These are phyloP conservation scores for Xyrichtys novacula DNA, from an alignment of 2,797 vertebrate genomes.

Conservation along the genomic window DNA sequence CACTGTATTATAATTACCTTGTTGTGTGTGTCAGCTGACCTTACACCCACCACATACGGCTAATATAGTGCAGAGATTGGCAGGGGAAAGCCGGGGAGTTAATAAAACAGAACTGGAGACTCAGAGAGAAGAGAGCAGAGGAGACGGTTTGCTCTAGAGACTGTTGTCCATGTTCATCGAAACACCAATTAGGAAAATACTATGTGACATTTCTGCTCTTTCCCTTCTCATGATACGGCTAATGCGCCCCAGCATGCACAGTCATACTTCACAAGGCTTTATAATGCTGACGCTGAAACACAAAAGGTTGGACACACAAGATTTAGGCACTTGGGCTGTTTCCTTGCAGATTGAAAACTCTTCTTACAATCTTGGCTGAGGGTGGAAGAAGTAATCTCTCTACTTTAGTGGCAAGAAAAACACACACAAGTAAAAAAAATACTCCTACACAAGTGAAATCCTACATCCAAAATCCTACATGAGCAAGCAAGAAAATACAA, in stretches of 20 bases:
- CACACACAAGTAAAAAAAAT: not conserved
- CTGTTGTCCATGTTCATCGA: slow-evolving; percentile 40
- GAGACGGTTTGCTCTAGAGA: slow-evolving; percentile 11
- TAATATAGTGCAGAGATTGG: slow-evolving; percentile 19
- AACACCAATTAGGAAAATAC: slow-evolving; percentile 65
- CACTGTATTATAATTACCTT: slow-evolving; percentile 61
- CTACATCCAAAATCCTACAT: not conserved
- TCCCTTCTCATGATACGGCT: slow-evolving; percentile 45
- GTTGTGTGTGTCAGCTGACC: slow-evolving; percentile 66
- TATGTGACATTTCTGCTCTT: slow-evolving; percentile 62
- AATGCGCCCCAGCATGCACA: slow-evolving; percentile 42
- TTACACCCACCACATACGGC: slow-evolving; percentile 40
- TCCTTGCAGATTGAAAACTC: not conserved
- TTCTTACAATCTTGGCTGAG: not conserved
- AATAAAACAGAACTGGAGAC: slow-evolving; percentile 25
- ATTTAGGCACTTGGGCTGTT: slow-evolving; percentile 16
- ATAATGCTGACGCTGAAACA: slow-evolving; percentile 23
- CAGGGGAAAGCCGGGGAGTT: slow-evolving; percentile 22
- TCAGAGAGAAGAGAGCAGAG: slow-evolving; percentile 11
- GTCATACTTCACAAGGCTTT: slow-evolving; percentile 40
- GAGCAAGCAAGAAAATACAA: not conserved
- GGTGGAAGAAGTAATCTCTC: not conserved
- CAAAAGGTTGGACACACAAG: slow-evolving; percentile 29
- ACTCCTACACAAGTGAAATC: not conserved
- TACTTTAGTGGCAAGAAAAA: not conserved